These are phyloP conservation scores for Geothlypis trichas DNA, from an alignment of 2,113 vertebrate genomes.

Conservation along the genomic window DNA sequence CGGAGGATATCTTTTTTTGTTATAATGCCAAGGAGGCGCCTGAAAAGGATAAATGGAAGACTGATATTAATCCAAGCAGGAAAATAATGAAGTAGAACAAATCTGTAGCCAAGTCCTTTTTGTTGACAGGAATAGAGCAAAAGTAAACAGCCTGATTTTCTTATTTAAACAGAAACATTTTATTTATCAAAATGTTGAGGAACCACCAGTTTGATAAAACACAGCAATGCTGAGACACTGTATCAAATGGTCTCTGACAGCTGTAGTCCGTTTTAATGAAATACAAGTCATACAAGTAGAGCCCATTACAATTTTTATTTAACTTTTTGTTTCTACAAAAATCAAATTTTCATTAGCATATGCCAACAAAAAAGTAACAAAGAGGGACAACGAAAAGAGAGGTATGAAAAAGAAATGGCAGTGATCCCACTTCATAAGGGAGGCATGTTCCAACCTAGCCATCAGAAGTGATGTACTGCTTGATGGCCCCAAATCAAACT, in stretches of 20 bases:
- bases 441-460: slow-evolving; percentile 24
- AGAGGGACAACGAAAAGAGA: slow-evolving; percentile 52
- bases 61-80: slow-evolving; percentile 47
- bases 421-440: slow-evolving; percentile 28
- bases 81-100: background rate
- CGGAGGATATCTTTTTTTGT: slow-evolving; percentile 99
- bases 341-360: slow-evolving; percentile 44
- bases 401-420: slow-evolving; percentile 39
- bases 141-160: slow-evolving; percentile 68
- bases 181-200: slow-evolving; percentile 44
- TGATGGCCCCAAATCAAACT: slow-evolving; percentile 14
- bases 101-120: slow-evolving; percentile 70
- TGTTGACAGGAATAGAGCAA: slow-evolving; percentile 73
- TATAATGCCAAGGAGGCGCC: slow-evolving; percentile 99
- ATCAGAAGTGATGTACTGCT: background rate
- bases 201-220: slow-evolving; percentile 56
- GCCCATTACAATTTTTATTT: slow-evolving; percentile 17
- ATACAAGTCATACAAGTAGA: slow-evolving; percentile 35
- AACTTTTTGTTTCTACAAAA: slow-evolving; percentile 56
- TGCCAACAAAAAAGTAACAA: slow-evolving; percentile 75
- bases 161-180: slow-evolving; percentile 56
- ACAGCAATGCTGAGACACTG: slow-evolving; percentile 37
- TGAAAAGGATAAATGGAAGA: slow-evolving; percentile 78
- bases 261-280: slow-evolving; percentile 29
- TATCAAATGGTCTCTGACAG: slow-evolving; percentile 50